Evolutionary conservation across 2,797 vertebrate species (phyloP), one percentile per base, ranked within the genome.

Genomic region (Argentina silus): DNA sequence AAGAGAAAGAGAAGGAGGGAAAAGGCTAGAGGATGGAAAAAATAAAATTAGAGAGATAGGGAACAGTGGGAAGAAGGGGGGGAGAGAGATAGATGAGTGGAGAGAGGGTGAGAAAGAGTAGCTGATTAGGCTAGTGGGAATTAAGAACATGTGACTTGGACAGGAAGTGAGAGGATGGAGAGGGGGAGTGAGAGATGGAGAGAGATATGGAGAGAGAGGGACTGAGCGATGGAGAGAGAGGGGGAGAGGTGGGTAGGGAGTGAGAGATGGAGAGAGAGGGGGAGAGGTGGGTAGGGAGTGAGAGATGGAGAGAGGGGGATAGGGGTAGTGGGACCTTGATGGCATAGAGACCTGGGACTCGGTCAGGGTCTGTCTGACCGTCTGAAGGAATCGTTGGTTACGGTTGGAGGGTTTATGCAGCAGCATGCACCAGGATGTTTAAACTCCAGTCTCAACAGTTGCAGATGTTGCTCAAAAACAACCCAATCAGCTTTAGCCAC

Each of bases 191-290:
- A 42, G 68, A 62, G 67, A 42, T n/a, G 6, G n/a, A 11, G 65
- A 3, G 48, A 44, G 15, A 64, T 1, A 4, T 36, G 27, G 64
- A 50, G 47, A 50, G 47, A 50, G 21, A 60, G 15, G n/a, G n/a
- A n/a, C n/a, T n/a, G n/a, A 60, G 21, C 9, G 3, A 27, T 19
- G 23, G 57, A 8, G 57, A 8, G 19, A 8, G 81, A 78, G 15
- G 73, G 73, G 73, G 73, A 77, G 66, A 47, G 67, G 63, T 66
- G 1, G 27, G 27, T 1, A 36, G 27, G 67, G 63, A 47, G 55
- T 59, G 8, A 15, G 12, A 65, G 60, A 47, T 68, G 15, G 68
- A 27, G 48, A 63, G 65, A 27, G 47, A 42, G 73, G 67, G 42
- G 47, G 43, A 63, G 61, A 1, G 3, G 56, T 59, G 81, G n/a